Conservation (phyloP, 2,797 vertebrate genomes). For the Esox lucius region DNA sequence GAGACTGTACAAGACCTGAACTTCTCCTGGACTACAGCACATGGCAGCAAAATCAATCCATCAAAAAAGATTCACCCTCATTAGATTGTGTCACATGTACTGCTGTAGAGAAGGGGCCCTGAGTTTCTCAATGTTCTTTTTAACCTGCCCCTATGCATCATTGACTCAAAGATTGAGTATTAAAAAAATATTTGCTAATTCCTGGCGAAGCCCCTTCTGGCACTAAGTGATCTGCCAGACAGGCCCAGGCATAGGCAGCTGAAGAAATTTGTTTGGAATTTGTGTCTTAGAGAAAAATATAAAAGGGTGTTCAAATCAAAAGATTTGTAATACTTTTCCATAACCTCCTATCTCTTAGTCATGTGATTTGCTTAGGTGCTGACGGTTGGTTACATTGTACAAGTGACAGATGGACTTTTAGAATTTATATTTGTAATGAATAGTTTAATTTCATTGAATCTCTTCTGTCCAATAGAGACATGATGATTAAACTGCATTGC, state of each 20-base stretch:
- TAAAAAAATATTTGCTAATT: constrained; percentile 75
- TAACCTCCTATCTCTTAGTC: constrained; percentile 13
- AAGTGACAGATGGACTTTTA: background rate
- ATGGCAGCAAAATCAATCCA: constrained; percentile 47
- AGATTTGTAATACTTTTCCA: constrained; percentile 27
- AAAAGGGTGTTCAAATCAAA: constrained; percentile 70
- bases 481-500: background rate
- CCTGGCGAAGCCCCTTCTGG: constrained; percentile 74
- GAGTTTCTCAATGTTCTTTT: constrained; percentile 17
- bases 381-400: background rate
- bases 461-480: background rate
- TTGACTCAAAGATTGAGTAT: constrained; percentile 60
- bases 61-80: constrained; percentile 38
- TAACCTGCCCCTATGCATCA: constrained; percentile 36
- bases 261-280: constrained; percentile 89
- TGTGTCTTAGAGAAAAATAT: constrained; percentile 83
- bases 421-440: background rate
- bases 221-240: constrained; percentile 70
- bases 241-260: constrained; percentile 79
- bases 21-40: constrained; percentile 24
- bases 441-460: background rate
- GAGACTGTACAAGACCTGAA: constrained; percentile 22
- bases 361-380: constrained; percentile 1
- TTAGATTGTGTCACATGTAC: constrained; percentile 23
- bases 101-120: constrained; percentile 11